Percentiles rank a stretch among this genome's conserved stretches.
Evolutionary conservation across 1,140 invertebrate genomes (phyloP).

Genomic region (Liolophura sinensis): DNA sequence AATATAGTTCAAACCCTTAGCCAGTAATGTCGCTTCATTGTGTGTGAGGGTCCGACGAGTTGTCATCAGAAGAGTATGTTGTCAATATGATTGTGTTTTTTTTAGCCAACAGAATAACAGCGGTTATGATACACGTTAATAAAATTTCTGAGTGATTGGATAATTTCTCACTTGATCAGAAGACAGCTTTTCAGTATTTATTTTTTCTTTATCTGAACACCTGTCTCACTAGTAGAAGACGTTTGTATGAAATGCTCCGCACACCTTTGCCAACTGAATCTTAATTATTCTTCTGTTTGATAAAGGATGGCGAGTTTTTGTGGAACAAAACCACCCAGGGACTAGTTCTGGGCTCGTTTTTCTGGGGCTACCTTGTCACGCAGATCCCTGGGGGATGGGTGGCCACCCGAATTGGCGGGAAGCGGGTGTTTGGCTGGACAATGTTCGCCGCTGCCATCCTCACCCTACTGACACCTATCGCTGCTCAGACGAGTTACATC

Average conservation of each 20-base stretch:
- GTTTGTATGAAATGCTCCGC: neutral
- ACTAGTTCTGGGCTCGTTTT: constrained; percentile 54
- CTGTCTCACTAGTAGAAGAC: neutral
- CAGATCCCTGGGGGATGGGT: constrained; percentile 59
- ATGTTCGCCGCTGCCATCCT: constrained; percentile 39
- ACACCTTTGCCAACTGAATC: neutral
- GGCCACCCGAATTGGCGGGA: constrained; percentile 54
- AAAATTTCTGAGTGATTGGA: too few relatives aligned
- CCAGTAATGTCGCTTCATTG: too few relatives aligned
- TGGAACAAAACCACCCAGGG: constrained; percentile 57
- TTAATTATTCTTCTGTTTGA: constrained; percentile 9
- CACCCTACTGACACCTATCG: constrained; percentile 50
- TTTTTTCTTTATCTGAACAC: neutral
- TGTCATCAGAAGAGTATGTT: too few relatives aligned
- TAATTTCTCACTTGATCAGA: too few relatives aligned
- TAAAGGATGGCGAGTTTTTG: constrained; percentile 50
- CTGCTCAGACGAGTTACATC: constrained; percentile 37
- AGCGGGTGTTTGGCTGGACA: constrained; percentile 45
- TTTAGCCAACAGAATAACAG: too few relatives aligned
- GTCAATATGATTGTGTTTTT: too few relatives aligned
- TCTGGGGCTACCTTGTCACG: constrained; percentile 58
- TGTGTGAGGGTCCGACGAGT: too few relatives aligned
- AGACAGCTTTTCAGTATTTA: too few relatives aligned
- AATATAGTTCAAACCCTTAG: too few relatives aligned
- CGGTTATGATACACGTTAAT: too few relatives aligned